Conservation (phyloP, 2,888 invertebrate genomes). For the Plutella xylostella region DNA sequence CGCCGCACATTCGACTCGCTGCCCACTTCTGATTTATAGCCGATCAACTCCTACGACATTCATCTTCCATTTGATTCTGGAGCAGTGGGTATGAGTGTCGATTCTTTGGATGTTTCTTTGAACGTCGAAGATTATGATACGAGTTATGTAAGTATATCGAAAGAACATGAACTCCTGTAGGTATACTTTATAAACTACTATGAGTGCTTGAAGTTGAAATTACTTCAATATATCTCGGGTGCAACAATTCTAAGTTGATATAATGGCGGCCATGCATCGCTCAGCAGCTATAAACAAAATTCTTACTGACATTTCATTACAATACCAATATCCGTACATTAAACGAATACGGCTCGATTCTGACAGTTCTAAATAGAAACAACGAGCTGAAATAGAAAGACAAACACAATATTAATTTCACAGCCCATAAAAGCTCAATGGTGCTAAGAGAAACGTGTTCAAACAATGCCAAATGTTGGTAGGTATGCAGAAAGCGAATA, state of each 20-base stretch:
- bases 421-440: slow-evolving; percentile 9
- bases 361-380: slow-evolving; percentile 1
- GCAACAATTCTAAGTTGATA: no score
- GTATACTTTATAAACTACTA: no score
- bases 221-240: no score
- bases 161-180: no score
- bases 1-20: slow-evolving; percentile 13
- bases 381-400: background rate
- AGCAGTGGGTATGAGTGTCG: no score
- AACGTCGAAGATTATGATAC: no score
- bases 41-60: slow-evolving; percentile 10
- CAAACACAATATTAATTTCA: slow-evolving; percentile 8
- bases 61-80: slow-evolving; percentile 7
- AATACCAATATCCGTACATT: background rate
- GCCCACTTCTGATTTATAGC: slow-evolving; percentile 17
- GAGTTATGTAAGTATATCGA: no score
- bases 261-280: no score
- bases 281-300: background rate
- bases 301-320: background rate
- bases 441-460: slow-evolving; percentile 11
- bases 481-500: slow-evolving; percentile 12
- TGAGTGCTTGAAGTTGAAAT: no score
- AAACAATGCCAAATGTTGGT: slow-evolving; percentile 10
- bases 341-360: background rate
- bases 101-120: no score